Evolutionary conservation across 2,797 vertebrate genomes (phyloP).

Genomic region (Lacerta bilineata): DNA sequence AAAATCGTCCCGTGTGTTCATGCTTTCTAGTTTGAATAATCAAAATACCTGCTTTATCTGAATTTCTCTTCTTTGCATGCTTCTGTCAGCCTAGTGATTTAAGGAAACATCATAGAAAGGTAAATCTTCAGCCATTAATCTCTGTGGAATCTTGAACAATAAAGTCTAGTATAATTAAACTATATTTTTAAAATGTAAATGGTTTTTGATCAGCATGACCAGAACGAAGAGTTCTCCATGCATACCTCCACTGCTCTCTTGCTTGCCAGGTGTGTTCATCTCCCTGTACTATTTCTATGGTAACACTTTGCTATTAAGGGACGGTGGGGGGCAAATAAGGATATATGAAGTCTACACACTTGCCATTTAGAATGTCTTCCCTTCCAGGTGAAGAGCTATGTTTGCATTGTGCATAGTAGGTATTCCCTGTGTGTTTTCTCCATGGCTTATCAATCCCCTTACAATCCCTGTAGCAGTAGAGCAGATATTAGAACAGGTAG

Average conservation of each 20-base stretch:
- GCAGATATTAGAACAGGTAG: neutral
- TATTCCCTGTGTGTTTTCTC: neutral
- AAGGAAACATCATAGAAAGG: constrained; percentile 99
- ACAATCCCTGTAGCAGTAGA: neutral
- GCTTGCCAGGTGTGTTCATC: neutral
- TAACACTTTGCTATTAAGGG: neutral
- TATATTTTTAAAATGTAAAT: neutral
- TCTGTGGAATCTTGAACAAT: neutral
- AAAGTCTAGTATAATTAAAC: neutral
- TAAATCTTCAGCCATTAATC: constrained; percentile 79
- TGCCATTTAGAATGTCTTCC: neutral
- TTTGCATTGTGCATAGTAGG: neutral
- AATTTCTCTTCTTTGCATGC: constrained; percentile 86
- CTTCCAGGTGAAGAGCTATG: neutral
- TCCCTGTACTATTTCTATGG: neutral
- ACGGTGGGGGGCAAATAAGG: neutral
- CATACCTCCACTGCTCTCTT: neutral
- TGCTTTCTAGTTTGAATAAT: constrained; percentile 50
- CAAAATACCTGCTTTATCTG: constrained; percentile 74
- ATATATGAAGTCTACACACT: neutral
- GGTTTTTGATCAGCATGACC: neutral
- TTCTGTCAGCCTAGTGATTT: constrained; percentile 98
- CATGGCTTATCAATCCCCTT: neutral
- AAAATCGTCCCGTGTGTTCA: constrained; percentile 51
- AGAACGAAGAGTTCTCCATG: neutral